Conservation (phyloP, 2,888 invertebrate species). For the Thymelicus lineola region DNA sequence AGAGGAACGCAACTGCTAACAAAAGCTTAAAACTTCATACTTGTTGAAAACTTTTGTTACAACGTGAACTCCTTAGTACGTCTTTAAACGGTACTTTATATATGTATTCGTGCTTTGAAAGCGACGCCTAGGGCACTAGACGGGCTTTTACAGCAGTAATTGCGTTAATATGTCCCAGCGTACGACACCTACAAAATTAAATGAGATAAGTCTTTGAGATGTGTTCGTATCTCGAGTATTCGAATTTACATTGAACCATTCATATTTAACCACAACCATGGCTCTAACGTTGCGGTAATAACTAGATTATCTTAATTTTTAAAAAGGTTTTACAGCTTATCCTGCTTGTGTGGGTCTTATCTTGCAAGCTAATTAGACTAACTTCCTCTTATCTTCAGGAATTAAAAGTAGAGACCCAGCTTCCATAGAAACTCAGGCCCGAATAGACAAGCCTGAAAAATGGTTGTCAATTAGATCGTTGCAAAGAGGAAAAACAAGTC, state of each 20-base stretch:
- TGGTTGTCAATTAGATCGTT: no score
- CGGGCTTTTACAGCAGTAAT: slow-evolving; percentile 78
- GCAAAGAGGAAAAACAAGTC: no score
- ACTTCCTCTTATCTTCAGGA: no score
- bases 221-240: neutral
- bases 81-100: slow-evolving; percentile 27
- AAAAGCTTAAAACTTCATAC: slow-evolving; percentile 40
- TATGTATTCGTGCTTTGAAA: slow-evolving; percentile 62
- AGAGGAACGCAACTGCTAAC: slow-evolving; percentile 39
- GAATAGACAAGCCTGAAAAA: no score
- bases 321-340: no score
- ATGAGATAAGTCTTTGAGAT: slow-evolving; percentile 42
- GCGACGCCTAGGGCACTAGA: slow-evolving; percentile 65
- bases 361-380: no score
- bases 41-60: slow-evolving; percentile 12
- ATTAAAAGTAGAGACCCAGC: no score
- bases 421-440: no score
- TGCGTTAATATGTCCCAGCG: slow-evolving; percentile 74
- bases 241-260: neutral
- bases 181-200: slow-evolving; percentile 73
- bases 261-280: neutral
- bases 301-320: neutral
- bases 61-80: slow-evolving; percentile 9
- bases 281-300: neutral
- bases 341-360: no score